Base-by-base conservation (phyloP, 2,797 vertebrate species). In the Jordanella pulchra region DNA sequence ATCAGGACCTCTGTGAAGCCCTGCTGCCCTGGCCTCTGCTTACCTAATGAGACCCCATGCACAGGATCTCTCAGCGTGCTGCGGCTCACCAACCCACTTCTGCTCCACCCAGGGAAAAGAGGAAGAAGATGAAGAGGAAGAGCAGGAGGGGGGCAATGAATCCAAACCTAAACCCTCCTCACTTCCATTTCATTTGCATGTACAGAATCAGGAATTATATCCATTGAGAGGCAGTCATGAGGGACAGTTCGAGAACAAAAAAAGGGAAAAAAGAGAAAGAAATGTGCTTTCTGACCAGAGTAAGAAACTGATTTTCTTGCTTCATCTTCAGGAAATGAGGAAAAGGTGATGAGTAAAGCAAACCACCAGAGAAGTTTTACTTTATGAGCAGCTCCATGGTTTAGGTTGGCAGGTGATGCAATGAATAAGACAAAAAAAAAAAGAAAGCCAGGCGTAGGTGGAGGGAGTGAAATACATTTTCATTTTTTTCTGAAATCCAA, bases 401-500 rank as follows among this genome's bases (percentile, higher is more conserved):
- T n/a, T 58, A 69, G 53, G 61, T 48, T 30, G 71, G 67, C 67
- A 83, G 75, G 81, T 80, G 72, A 80, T 71, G 78, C 78, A 32
- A 70, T 53, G 76, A 7, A 9, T 54, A 70, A 76, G 68, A 55
- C 30, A 55, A 74, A 72, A 60, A 72, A 67, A 64, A 4, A 81
- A 32, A 64, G 80, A 72, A 78, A 67, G 54, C 81, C 73, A 61
- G 44, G 45, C 71, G 75, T 44, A 71, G 71, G 69, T 2, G 69
- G 67, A 74, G 71, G 76, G 65, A 48, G 18, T 48, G 61, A 7
- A 15, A 39, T 10, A 17, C 7, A 35, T 27, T 54, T 42, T 61
- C 80, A 81, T 89, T 77, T 72, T 80, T 96, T 94, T 96, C 95
- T 95, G 73, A 91, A 94, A 94, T 97, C 95, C 96, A 97, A 94